phyloP scores from a whole-genome alignment of 53 echinoderm and acorn worm genomes.

The Paracentrotus lividus region DNA sequence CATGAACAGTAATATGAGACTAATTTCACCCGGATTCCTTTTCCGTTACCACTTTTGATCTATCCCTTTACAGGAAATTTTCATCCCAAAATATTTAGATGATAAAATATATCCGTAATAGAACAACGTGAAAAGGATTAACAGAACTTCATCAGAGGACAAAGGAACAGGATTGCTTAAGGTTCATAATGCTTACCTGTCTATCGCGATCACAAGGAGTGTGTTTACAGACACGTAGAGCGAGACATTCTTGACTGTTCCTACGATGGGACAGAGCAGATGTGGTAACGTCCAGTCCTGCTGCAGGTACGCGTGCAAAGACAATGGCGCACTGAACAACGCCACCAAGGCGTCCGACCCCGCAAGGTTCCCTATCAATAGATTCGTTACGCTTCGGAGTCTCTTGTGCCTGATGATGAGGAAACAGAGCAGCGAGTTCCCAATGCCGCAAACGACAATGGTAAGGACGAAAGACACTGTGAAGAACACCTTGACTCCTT shows the following conservation, averaged over 20 bases:
- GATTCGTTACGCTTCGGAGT: conserved; percentile 93
- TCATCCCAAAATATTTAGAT: no score
- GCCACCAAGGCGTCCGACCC: conserved; percentile 92
- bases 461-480: conserved; percentile 80
- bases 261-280: conserved; percentile 82
- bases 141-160: no score
- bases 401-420: conserved; percentile 84
- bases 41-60: no score
- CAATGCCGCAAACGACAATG: conserved; percentile 88
- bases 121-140: no score
- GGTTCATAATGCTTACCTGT: conserved; percentile 80
- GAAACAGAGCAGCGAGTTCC: conserved; percentile 88
- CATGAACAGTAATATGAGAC: no score
- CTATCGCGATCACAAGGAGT: conserved; percentile 88
- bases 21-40: no score
- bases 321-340: conserved; percentile 87
- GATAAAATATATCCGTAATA: no score
- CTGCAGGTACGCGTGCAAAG: conserved; percentile 80
- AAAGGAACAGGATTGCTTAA: neutral
- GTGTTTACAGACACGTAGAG: conserved; percentile 97
- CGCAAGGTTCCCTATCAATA: conserved; percentile 94
- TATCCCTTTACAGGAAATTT: no score
- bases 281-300: conserved; percentile 87
- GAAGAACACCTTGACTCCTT: conserved; percentile 77
- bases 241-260: conserved; percentile 86